phyloP scores from a whole-genome alignment of 2,113 vertebrate genomes.

The Trogon surrucura region DNA sequence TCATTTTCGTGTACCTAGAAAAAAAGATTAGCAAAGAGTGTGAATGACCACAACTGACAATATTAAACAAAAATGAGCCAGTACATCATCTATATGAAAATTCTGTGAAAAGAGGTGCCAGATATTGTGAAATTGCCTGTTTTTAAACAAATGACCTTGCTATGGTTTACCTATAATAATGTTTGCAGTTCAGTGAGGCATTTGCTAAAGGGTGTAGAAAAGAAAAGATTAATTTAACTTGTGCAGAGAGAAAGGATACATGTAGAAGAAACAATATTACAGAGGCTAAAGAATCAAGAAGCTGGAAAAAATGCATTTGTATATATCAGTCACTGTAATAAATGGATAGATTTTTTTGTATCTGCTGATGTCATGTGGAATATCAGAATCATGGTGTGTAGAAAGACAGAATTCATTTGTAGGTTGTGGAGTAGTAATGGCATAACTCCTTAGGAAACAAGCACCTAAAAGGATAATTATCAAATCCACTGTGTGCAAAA shows the following conservation, averaged over 20 bases:
- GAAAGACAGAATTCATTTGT: not conserved
- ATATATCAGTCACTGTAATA: not conserved
- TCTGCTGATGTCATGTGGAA: not conserved
- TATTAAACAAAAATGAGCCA: not conserved
- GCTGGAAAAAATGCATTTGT: not conserved
- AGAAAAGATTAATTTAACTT: not conserved
- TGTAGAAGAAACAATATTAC: not conserved
- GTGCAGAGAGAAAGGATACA: not conserved
- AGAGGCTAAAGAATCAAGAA: not conserved
- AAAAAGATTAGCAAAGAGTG: not conserved
- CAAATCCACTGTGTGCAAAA: not conserved
- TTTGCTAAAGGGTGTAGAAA: not conserved
- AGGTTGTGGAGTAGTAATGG: not conserved
- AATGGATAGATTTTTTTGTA: not conserved
- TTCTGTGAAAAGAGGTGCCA: not conserved
- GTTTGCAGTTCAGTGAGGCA: not conserved
- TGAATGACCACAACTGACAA: not conserved
- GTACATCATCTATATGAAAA: not conserved
- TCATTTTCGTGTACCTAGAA: slow-evolving; percentile 98
- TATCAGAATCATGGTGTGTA: not conserved
- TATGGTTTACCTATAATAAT: not conserved
- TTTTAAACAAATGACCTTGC: not conserved
- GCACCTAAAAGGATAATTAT: not conserved
- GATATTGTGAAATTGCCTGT: not conserved
- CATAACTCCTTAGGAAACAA: not conserved